These are phyloP conservation scores for Patella depressa DNA, from an alignment of 2,888 invertebrate species.

Conservation along the genomic window DNA sequence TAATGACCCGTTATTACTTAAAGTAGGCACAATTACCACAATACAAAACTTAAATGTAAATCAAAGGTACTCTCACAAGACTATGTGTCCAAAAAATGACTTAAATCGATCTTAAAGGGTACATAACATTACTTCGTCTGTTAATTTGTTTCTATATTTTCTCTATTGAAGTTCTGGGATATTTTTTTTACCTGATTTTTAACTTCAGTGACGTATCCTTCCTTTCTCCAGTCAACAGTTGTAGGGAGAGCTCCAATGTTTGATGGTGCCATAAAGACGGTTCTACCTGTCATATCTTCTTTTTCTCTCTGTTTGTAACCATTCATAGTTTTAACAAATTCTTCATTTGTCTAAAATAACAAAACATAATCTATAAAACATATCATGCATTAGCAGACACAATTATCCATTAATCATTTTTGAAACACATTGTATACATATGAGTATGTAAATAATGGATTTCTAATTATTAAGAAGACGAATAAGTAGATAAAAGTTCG, in stretches of 20 bases:
- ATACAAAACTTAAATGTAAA: too few relatives aligned
- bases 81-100: too few relatives aligned
- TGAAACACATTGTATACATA: too few relatives aligned
- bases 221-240: constrained; percentile 63
- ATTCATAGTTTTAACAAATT: constrained; percentile 47
- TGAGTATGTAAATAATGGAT: too few relatives aligned
- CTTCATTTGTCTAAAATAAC: constrained; percentile 38
- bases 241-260: constrained; percentile 42
- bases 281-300: constrained; percentile 27
- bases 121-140: too few relatives aligned
- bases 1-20: neutral
- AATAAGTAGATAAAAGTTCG: too few relatives aligned
- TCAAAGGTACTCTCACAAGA: too few relatives aligned
- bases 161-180: too few relatives aligned
- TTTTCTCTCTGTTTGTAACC: constrained; percentile 38
- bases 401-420: neutral
- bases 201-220: constrained; percentile 66
- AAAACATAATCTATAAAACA: neutral
- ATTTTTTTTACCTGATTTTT: constrained; percentile 60
- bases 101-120: too few relatives aligned
- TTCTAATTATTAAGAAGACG: too few relatives aligned
- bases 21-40: neutral
- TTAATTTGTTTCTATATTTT: too few relatives aligned
- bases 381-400: neutral
- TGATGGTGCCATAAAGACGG: constrained; percentile 32